Evolutionary conservation across 2,113 vertebrate genomes (phyloP).

Genomic region (Dasypus novemcinctus): DNA sequence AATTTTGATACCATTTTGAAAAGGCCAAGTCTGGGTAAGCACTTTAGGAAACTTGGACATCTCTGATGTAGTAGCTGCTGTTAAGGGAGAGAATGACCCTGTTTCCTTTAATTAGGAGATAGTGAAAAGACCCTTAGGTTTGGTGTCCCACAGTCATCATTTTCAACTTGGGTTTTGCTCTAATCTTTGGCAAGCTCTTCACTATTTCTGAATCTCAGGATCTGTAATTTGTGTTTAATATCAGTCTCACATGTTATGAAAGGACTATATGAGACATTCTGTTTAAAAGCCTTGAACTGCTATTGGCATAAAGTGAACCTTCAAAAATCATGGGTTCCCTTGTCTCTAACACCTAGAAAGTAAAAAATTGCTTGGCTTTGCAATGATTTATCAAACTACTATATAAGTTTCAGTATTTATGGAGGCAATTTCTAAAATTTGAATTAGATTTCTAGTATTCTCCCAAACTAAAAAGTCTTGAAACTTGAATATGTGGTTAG

Average conservation of each 20-base stretch:
- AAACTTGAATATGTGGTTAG: constrained; percentile 73
- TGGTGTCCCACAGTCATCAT: background rate
- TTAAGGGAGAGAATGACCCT: background rate
- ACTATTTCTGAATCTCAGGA: background rate
- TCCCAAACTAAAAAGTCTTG: constrained; percentile 55
- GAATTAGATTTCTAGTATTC: constrained; percentile 47
- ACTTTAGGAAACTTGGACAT: background rate
- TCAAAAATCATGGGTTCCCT: background rate
- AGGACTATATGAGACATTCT: background rate
- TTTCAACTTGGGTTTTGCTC: background rate
- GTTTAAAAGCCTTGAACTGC: background rate
- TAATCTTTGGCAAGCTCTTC: background rate
- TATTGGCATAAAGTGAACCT: background rate
- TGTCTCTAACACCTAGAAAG: background rate
- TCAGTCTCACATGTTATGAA: background rate
- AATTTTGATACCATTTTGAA: no score
- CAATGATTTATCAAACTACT: constrained; percentile 48
- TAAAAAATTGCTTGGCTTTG: background rate
- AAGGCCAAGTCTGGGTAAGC: background rate
- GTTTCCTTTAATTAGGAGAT: background rate
- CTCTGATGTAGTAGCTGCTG: background rate
- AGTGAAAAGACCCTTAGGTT: background rate
- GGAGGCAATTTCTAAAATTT: constrained; percentile 53
- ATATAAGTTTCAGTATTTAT: background rate
- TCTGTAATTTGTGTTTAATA: background rate